A percentile compares a stretch with the other conserved stretches of the same genome.
These are phyloP conservation scores for Coenonympha glycerion DNA, from an alignment of 2,888 invertebrate genomes.

Conservation along the genomic window DNA sequence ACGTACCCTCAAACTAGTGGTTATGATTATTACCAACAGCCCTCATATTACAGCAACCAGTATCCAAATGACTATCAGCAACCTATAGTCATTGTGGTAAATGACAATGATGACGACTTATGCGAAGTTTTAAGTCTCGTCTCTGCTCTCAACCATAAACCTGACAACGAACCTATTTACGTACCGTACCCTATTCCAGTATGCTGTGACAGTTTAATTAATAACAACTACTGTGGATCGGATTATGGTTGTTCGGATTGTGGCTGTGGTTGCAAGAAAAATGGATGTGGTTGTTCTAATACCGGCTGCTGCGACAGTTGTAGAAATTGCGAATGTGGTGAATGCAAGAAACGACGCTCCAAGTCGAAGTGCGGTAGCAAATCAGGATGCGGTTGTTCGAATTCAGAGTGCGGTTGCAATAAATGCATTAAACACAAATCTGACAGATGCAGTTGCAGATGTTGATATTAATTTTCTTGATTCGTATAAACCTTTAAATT, in stretches of 20 bases:
- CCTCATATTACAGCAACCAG: slow-evolving; percentile 4
- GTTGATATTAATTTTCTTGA: neutral
- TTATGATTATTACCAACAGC: slow-evolving; percentile 14
- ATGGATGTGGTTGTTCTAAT: slow-evolving; percentile 10
- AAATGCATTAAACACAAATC: slow-evolving; percentile 21
- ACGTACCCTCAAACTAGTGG: slow-evolving; percentile 10
- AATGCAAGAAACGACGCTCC: slow-evolving; percentile 5
- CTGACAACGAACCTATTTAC: slow-evolving; percentile 18
- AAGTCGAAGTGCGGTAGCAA: slow-evolving; percentile 19
- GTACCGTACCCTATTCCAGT: slow-evolving; percentile 21
- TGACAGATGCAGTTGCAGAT: slow-evolving; percentile 9
- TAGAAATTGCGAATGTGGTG: slow-evolving; percentile 4
- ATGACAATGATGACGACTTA: slow-evolving; percentile 11
- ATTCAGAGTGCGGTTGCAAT: slow-evolving; percentile 16
- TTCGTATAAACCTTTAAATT: neutral
- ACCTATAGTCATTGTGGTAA: slow-evolving; percentile 22
- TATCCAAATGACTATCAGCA: slow-evolving; percentile 12
- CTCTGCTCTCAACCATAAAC: slow-evolving; percentile 12
- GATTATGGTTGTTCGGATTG: slow-evolving; percentile 14
- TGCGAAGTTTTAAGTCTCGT: slow-evolving; percentile 16
- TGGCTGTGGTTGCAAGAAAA: slow-evolving; percentile 19
- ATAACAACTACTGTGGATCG: slow-evolving; percentile 15
- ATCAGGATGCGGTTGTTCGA: slow-evolving; percentile 5
- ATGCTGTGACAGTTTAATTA: neutral
- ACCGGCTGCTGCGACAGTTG: neutral